Evolutionary conservation across 2,888 invertebrate genomes (phyloP).

Genomic region (Ormia ochracea): DNA sequence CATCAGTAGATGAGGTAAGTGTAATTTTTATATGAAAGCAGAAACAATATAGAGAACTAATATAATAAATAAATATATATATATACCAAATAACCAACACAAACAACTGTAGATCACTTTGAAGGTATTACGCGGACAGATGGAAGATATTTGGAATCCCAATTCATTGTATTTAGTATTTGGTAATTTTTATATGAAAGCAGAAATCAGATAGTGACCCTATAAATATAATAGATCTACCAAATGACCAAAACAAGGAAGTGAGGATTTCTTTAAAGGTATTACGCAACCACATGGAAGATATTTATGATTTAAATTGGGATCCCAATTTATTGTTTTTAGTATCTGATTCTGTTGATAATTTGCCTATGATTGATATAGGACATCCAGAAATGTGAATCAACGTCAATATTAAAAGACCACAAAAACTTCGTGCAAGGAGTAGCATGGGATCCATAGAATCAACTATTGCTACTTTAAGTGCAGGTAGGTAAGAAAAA

Average conservation of each 20-base stretch:
- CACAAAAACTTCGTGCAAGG: slow-evolving; percentile 98
- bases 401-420: slow-evolving; percentile 83
- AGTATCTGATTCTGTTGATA: slow-evolving; percentile 95
- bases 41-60: too few relatives aligned
- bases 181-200: too few relatives aligned
- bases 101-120: too few relatives aligned
- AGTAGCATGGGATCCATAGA: slow-evolving; percentile 94
- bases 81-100: too few relatives aligned
- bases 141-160: too few relatives aligned
- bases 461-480: slow-evolving; percentile 89
- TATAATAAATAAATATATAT: too few relatives aligned
- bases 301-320: slow-evolving; percentile 96
- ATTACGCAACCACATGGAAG: slow-evolving; percentile 93
- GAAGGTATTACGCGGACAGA: too few relatives aligned
- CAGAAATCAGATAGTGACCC: slow-evolving; percentile 83
- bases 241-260: slow-evolving; percentile 88
- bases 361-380: slow-evolving; percentile 94
- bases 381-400: slow-evolving; percentile 89
- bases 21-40: too few relatives aligned
- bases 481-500: slow-evolving; percentile 86
- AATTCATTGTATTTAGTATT: too few relatives aligned
- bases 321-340: slow-evolving; percentile 86
- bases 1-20: slow-evolving; percentile 96
- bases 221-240: slow-evolving; percentile 74
- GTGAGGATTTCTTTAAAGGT: slow-evolving; percentile 89